phyloP scores from a whole-genome alignment of 2,797 vertebrate species.

The Molothrus aeneus region DNA sequence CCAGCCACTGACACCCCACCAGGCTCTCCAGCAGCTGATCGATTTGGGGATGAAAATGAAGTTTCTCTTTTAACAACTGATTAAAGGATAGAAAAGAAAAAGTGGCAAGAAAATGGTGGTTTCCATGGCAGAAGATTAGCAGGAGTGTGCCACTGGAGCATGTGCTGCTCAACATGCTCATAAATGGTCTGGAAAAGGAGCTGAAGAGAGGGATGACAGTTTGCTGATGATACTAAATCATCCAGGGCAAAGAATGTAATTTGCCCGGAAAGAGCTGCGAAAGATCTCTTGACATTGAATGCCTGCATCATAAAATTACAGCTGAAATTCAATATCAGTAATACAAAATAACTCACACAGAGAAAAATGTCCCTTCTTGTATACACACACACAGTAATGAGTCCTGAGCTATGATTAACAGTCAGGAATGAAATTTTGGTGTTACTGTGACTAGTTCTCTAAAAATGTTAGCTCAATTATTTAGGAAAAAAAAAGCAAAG shows the following conservation, averaged over 20 bases:
- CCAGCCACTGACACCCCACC: background rate
- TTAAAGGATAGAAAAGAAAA: background rate
- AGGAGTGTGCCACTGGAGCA: background rate
- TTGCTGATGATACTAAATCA: slow-evolving; percentile 55
- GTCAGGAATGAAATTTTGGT: background rate
- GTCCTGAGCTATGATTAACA: background rate
- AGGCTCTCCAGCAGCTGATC: background rate
- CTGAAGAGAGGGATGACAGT: slow-evolving; percentile 36
- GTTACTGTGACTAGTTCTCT: background rate
- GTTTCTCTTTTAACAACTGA: background rate
- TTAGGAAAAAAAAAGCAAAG: background rate
- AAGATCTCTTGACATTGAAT: slow-evolving; percentile 33
- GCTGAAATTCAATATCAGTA: slow-evolving; percentile 26
- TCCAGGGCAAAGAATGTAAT: slow-evolving; percentile 38
- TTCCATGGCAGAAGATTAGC: background rate
- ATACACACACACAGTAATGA: background rate
- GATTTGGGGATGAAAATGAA: background rate
- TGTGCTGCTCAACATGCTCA: slow-evolving; percentile 21
- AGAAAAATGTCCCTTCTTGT: background rate
- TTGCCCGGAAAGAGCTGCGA: slow-evolving; percentile 39
- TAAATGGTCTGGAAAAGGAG: slow-evolving; percentile 66
- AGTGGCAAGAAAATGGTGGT: background rate
- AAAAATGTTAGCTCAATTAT: background rate
- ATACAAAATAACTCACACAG: background rate
- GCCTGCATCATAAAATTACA: slow-evolving; percentile 19